These are phyloP conservation scores for Gnatocerus cornutus DNA, from an alignment of 2,888 invertebrate genomes.

Conservation along the genomic window DNA sequence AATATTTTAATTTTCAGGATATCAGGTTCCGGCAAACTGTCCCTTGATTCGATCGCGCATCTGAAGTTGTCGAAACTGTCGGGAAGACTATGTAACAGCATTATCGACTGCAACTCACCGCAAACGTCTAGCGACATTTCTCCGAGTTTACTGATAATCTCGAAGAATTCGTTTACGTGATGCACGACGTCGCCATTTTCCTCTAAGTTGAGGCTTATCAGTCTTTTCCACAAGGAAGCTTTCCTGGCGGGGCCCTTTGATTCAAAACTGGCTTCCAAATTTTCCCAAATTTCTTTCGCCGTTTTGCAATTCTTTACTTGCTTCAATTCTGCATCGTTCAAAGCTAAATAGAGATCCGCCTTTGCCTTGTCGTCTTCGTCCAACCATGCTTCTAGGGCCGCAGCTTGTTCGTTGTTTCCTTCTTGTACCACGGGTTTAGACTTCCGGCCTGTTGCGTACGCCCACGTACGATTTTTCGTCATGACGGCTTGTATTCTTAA, in stretches of 20 bases:
- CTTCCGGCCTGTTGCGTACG: too few relatives aligned
- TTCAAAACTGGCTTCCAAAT: constrained; percentile 63
- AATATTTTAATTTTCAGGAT: background rate
- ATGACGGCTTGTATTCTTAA: background rate
- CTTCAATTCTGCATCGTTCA: constrained; percentile 57
- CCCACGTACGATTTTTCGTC: too few relatives aligned
- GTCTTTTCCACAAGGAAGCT: constrained; percentile 66
- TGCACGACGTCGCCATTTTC: constrained; percentile 62
- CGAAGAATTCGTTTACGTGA: constrained; percentile 64
- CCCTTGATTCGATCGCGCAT: background rate
- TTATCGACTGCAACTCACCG: constrained; percentile 61
- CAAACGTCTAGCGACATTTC: constrained; percentile 62
- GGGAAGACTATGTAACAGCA: constrained; percentile 64
- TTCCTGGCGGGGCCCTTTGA: constrained; percentile 67
- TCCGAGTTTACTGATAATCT: constrained; percentile 63
- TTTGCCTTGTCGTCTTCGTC: background rate
- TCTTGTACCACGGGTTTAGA: too few relatives aligned
- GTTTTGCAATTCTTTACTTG: constrained; percentile 61
- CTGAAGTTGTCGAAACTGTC: constrained; percentile 61
- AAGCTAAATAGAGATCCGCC: background rate
- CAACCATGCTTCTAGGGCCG: too few relatives aligned
- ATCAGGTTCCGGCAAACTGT: background rate
- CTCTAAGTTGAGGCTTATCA: constrained; percentile 63
- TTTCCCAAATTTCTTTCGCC: constrained; percentile 65
- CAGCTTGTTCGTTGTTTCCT: too few relatives aligned